A percentile compares a stretch with the other conserved stretches of the same genome.
These are phyloP conservation scores for Amphilophus citrinellus DNA, from an alignment of 2,113 vertebrate species.

Conservation along the genomic window DNA sequence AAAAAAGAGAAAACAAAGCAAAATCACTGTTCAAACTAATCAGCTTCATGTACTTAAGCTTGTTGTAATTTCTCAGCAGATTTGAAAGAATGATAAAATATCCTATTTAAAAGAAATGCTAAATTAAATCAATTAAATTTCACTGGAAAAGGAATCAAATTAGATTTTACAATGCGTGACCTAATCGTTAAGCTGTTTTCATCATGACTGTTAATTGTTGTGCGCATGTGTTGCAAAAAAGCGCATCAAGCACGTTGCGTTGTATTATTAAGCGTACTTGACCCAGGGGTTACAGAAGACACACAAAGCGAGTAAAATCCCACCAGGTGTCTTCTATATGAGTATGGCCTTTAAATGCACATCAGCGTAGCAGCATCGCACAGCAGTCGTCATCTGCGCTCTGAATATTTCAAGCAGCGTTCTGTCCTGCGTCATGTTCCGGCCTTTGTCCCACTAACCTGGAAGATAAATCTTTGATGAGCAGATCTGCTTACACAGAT, in stretches of 20 bases:
- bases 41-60: conserved; percentile 22
- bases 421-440: conserved; percentile 39
- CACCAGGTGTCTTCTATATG: neutral
- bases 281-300: neutral
- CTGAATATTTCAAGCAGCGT: conserved; percentile 34
- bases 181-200: conserved; percentile 53
- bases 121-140: conserved; percentile 36
- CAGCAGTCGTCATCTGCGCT: neutral
- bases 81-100: conserved; percentile 42
- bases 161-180: conserved; percentile 39
- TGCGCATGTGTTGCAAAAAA: conserved; percentile 53
- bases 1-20: neutral
- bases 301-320: neutral
- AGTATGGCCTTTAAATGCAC: conserved; percentile 4
- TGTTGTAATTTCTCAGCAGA: conserved; percentile 32
- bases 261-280: conserved; percentile 26
- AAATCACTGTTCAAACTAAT: conserved; percentile 35
- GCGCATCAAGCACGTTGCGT: conserved; percentile 31
- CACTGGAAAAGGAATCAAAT: conserved; percentile 26
- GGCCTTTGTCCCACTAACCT: conserved; percentile 56
- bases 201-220: conserved; percentile 62
- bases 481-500: conserved; percentile 54
- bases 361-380: conserved; percentile 1
- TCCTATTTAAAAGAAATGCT: conserved; percentile 23
- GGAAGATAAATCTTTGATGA: conserved; percentile 65